A percentile compares a stretch with the other conserved stretches of the same genome.
phyloP scores from a whole-genome alignment of 2,888 invertebrate species.

The Baronia brevicornis region DNA sequence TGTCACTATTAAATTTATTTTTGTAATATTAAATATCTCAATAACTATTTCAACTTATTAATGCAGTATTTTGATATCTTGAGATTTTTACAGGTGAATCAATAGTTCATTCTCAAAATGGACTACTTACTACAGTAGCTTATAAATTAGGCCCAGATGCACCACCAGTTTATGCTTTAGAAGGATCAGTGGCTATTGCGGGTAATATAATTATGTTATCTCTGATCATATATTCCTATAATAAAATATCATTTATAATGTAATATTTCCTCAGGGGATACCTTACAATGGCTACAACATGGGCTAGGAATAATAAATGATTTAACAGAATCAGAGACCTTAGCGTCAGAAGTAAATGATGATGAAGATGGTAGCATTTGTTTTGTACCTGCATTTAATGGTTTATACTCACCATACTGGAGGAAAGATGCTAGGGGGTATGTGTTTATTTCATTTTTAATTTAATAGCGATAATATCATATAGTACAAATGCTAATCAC shows the following conservation, averaged over 20 bases:
- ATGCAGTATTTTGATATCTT: slow-evolving; percentile 3
- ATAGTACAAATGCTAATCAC: no score
- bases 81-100: slow-evolving; percentile 71
- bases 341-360: slow-evolving; percentile 43
- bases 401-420: slow-evolving; percentile 97
- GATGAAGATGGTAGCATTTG: slow-evolving; percentile 84
- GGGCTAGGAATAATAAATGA: slow-evolving; percentile 85
- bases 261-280: slow-evolving; percentile 75
- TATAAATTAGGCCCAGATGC: slow-evolving; percentile 88
- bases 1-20: slow-evolving; percentile 1
- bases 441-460: slow-evolving; percentile 19
- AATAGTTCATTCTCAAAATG: slow-evolving; percentile 88
- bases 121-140: slow-evolving; percentile 92
- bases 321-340: slow-evolving; percentile 79
- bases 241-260: slow-evolving; percentile 10
- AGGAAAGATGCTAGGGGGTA: slow-evolving; percentile 90
- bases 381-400: slow-evolving; percentile 98
- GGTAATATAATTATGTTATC: slow-evolving; percentile 52
- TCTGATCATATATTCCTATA: slow-evolving; percentile 3
- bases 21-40: slow-evolving; percentile 1
- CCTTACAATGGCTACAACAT: slow-evolving; percentile 92
- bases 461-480: not conserved
- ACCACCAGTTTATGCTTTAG: slow-evolving; percentile 89
- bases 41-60: not conserved
- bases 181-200: slow-evolving; percentile 92